Evolutionary conservation across 2,113 vertebrate genomes (phyloP), one percentile per base, ranked within the genome.

Genomic region (Ondatra zibethicus): DNA sequence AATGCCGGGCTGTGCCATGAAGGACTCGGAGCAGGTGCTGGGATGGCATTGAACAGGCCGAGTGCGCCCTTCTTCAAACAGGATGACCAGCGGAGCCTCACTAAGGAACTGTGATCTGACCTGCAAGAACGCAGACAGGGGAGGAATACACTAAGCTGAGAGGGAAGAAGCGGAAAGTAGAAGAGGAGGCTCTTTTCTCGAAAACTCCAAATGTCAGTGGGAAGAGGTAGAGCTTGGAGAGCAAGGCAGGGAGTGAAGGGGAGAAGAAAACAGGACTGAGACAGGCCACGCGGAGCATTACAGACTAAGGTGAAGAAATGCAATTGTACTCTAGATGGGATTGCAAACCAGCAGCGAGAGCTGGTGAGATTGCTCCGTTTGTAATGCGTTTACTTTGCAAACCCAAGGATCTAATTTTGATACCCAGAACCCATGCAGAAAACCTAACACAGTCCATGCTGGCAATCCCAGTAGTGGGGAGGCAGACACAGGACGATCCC

Each of bases 311-410:
- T 52, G 45, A 81, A 27, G 61, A 84, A 88, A 52, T 33, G 36
- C 2, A 27, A 25, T 66, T 31, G 76, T 81, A 72, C 50, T 90
- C 31, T 52, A 33, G 21, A 23, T 42, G 61, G 29, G 33, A 52
- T 2, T 39, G 47, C n/a, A 96, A 96, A 81, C 47, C 90, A 65
- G 47, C 36, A 92, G 86, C 80, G 65, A 91, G 68, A 45, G 39
- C 19, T 5, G 16, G 39, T 58, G 14, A 36, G 42, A 33, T 47
- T 33, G 42, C 81, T 47, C 7, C 0, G 27, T 66, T 66, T 45
- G 39, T 5, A 47, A 66, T 19, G 29, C 19, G 7, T 14, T 45
- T 31, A 45, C 58, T 14, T 65, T 11, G 27, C 31, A 68, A 68
- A 4, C 42, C 36, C 21, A 68, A 47, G 61, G 42, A 50, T 42